Conservation (phyloP, 2,888 invertebrate genomes). For the Antheraea yamamai region DNA sequence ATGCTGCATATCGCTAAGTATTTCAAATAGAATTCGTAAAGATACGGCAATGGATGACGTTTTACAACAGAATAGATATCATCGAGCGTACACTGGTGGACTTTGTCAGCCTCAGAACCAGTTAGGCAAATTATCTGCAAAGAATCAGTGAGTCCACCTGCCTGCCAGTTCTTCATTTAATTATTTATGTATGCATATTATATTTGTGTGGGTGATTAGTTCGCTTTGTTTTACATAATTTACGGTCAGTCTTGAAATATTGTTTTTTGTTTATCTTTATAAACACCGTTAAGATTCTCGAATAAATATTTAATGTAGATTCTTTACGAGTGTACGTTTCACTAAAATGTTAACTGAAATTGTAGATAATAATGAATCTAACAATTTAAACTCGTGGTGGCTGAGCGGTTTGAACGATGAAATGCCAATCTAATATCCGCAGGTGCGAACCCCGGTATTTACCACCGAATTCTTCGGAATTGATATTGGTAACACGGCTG, state of each 20-base stretch:
- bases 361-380: not conserved
- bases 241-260: slow-evolving; percentile 18
- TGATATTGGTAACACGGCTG: no score
- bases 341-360: not conserved
- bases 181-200: slow-evolving; percentile 37
- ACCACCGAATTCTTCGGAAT: no score
- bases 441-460: no score
- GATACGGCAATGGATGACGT: slow-evolving; percentile 9
- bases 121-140: slow-evolving; percentile 57
- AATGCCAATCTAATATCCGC: no score
- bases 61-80: not conserved
- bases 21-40: not conserved
- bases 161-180: slow-evolving; percentile 44
- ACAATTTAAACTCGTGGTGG: not conserved
- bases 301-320: not conserved
- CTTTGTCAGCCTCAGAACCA: slow-evolving; percentile 37
- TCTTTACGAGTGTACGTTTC: not conserved
- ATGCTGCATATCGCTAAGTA: not conserved
- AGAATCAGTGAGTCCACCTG: slow-evolving; percentile 57
- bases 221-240: slow-evolving; percentile 38
- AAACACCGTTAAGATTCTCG: not conserved
- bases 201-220: slow-evolving; percentile 41
- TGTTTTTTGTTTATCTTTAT: slow-evolving; percentile 4
- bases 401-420: no score
- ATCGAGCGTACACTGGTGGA: slow-evolving; percentile 7